phyloP scores from a whole-genome alignment of 2,797 vertebrate species.

The Syngnathus acus region DNA sequence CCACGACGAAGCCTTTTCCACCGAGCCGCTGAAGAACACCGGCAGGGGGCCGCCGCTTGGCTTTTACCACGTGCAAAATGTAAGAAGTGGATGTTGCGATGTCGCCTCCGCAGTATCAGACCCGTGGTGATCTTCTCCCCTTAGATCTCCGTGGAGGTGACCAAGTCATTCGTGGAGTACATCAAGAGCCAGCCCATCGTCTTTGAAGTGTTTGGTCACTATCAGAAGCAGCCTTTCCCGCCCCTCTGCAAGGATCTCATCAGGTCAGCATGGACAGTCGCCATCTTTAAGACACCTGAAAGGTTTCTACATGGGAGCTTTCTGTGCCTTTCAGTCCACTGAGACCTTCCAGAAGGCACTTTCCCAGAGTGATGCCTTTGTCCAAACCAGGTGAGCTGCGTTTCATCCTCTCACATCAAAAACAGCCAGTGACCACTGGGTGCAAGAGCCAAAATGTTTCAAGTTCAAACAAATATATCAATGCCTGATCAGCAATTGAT shows the following conservation, averaged over 20 bases:
- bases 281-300: neutral
- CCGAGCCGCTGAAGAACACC: slow-evolving; percentile 96
- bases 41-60: slow-evolving; percentile 92
- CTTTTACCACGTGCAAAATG: slow-evolving; percentile 97
- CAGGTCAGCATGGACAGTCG: slow-evolving; percentile 67
- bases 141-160: slow-evolving; percentile 94
- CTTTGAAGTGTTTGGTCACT: slow-evolving; percentile 97
- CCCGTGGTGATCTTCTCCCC: slow-evolving; percentile 5
- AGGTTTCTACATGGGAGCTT: neutral
- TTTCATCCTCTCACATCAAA: neutral
- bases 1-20: slow-evolving; percentile 96
- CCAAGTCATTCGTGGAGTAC: slow-evolving; percentile 92
- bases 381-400: slow-evolving; percentile 90
- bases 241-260: slow-evolving; percentile 94
- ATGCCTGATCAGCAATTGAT: neutral
- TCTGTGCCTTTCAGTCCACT: slow-evolving; percentile 71
- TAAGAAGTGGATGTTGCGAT: slow-evolving; percentile 47
- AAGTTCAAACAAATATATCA: no score
- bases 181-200: slow-evolving; percentile 96
- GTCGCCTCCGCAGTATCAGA: no score
- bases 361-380: slow-evolving; percentile 91
- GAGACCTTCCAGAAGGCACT: slow-evolving; percentile 89
- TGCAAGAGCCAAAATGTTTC: no score
- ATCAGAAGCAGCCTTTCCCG: slow-evolving; percentile 95
- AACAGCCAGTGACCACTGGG: no score